phyloP scores from a whole-genome alignment of 2,113 vertebrate species.

The cat (Felis catus) region DNA sequence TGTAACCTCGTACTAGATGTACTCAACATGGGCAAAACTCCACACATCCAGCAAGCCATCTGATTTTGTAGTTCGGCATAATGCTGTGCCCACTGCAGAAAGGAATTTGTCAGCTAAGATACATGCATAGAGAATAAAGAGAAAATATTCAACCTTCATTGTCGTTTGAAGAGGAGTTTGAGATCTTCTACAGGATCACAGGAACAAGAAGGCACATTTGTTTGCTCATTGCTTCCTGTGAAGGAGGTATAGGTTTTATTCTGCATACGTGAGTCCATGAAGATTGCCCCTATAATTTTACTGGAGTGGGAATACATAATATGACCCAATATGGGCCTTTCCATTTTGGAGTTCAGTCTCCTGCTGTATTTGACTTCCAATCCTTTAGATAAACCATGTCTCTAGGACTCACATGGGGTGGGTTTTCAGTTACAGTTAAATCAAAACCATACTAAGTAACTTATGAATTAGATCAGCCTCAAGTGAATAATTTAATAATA shows the following conservation, averaged over 20 bases:
- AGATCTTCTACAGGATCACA: background rate
- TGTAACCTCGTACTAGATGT: background rate
- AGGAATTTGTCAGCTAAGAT: background rate
- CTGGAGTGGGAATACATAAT: background rate
- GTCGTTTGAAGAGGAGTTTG: background rate
- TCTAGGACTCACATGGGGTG: background rate
- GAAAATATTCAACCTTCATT: background rate
- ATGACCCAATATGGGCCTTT: background rate
- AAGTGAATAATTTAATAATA: no score
- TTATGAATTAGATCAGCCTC: no score
- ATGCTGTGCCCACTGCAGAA: background rate
- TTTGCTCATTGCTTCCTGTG: background rate
- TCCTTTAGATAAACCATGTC: background rate
- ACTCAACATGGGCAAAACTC: background rate
- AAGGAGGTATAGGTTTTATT: background rate
- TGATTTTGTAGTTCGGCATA: background rate
- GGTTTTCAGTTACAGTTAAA: background rate
- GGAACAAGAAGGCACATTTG: background rate
- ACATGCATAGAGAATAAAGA: background rate
- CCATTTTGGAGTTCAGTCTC: background rate
- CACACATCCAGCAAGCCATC: background rate
- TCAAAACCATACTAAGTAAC: background rate
- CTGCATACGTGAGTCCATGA: background rate
- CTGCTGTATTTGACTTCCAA: background rate
- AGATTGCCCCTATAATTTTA: background rate